A percentile compares a stretch with the other conserved stretches of the same genome.
Evolutionary conservation across 2,113 vertebrate genomes (phyloP).

Genomic region (Balaeniceps rex): DNA sequence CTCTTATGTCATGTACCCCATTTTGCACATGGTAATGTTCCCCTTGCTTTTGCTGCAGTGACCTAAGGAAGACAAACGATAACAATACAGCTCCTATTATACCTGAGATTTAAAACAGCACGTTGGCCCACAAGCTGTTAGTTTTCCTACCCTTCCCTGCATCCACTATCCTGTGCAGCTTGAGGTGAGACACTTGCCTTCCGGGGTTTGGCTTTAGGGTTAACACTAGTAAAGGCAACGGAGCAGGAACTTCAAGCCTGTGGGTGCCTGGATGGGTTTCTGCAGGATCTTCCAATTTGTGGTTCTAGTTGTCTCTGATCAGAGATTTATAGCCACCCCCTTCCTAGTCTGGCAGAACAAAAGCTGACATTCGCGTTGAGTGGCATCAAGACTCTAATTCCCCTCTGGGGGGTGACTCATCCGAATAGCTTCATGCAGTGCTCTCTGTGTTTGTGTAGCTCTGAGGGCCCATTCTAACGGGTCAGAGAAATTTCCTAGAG

Average conservation of each 20-base stretch:
- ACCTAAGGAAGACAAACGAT: neutral
- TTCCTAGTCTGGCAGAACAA: neutral
- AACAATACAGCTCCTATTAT: neutral
- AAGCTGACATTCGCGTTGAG: neutral
- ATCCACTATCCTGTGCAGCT: neutral
- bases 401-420: neutral
- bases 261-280: neutral
- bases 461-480: neutral
- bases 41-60: neutral
- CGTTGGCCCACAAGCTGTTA: neutral
- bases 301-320: neutral
- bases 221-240: neutral
- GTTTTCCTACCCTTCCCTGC: neutral
- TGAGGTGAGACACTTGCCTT: neutral
- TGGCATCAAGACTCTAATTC: neutral
- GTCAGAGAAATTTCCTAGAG: neutral
- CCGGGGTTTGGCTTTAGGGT: neutral
- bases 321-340: neutral
- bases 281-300: neutral
- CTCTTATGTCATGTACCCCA: neutral
- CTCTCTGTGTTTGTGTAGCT: neutral
- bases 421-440: neutral
- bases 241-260: neutral
- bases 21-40: neutral
- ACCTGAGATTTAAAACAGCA: neutral